Percentiles rank a stretch among this genome's conserved stretches.
Conservation (phyloP, 2,888 invertebrate genomes). For the Meta bourneti region DNA sequence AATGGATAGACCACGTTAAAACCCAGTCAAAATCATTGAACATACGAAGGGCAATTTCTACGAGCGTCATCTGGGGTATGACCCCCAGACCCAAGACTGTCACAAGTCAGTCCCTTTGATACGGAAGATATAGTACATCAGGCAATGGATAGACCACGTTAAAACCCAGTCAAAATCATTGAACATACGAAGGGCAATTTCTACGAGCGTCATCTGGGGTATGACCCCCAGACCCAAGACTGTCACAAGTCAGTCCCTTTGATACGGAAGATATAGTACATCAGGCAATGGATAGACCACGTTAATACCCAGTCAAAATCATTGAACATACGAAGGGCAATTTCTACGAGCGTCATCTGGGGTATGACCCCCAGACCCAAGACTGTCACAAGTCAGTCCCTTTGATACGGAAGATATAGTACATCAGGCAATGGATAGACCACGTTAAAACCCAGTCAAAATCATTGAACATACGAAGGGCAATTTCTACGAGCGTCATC, state of each 20-base stretch:
- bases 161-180: not conserved
- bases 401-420: not conserved
- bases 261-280: not conserved
- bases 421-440: not conserved
- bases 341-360: not conserved
- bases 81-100: constrained; percentile 1
- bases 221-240: not conserved
- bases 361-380: not conserved
- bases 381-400: constrained; percentile 31
- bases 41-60: no score
- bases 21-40: not conserved
- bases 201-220: not conserved
- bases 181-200: no score
- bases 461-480: not conserved
- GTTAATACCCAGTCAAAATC: not conserved
- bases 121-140: not conserved
- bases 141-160: not conserved
- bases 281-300: not conserved
- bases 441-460: not conserved
- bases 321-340: not conserved
- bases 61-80: not conserved
- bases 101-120: no score
- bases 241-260: no score
- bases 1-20: not conserved
- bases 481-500: no score